phyloP scores from a whole-genome alignment of 2,797 vertebrate genomes.

The Ataeniobius toweri region DNA sequence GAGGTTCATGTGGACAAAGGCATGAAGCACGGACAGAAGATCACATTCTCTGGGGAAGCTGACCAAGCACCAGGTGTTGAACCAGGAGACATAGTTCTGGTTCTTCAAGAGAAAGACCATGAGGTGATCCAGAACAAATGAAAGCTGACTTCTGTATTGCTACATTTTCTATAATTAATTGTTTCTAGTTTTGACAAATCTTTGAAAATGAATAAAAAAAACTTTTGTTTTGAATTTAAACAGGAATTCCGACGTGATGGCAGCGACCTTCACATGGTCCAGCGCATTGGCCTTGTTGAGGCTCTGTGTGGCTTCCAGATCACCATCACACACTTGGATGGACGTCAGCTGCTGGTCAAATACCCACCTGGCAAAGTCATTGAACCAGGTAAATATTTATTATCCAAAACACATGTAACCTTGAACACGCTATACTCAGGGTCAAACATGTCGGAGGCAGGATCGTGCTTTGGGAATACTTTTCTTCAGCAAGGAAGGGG shows the following conservation, averaged over 20 bases:
- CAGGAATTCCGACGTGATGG: slow-evolving; percentile 94
- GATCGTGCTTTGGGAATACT: neutral
- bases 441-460: neutral
- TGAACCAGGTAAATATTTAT: slow-evolving; percentile 86
- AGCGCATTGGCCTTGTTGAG: slow-evolving; percentile 96
- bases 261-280: slow-evolving; percentile 94
- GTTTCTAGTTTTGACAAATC: neutral
- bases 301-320: slow-evolving; percentile 98
- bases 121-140: slow-evolving; percentile 81
- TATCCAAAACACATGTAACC: neutral
- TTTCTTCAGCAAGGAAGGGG: neutral
- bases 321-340: slow-evolving; percentile 94
- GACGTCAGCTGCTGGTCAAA: slow-evolving; percentile 94
- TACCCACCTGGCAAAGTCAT: slow-evolving; percentile 98
- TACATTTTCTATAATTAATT: neutral
- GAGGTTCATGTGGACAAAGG: slow-evolving; percentile 99
- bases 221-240: slow-evolving; percentile 10
- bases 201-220: slow-evolving; percentile 5
- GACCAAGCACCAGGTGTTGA: slow-evolving; percentile 97
- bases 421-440: neutral
- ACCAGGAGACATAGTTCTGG: slow-evolving; percentile 95
- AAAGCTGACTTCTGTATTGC: neutral
- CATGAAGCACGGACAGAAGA: slow-evolving; percentile 98
- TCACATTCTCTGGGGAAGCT: slow-evolving; percentile 96
- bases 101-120: slow-evolving; percentile 96